Conservation (phyloP, 2,113 vertebrate species). For the Stegostoma tigrinum region DNA sequence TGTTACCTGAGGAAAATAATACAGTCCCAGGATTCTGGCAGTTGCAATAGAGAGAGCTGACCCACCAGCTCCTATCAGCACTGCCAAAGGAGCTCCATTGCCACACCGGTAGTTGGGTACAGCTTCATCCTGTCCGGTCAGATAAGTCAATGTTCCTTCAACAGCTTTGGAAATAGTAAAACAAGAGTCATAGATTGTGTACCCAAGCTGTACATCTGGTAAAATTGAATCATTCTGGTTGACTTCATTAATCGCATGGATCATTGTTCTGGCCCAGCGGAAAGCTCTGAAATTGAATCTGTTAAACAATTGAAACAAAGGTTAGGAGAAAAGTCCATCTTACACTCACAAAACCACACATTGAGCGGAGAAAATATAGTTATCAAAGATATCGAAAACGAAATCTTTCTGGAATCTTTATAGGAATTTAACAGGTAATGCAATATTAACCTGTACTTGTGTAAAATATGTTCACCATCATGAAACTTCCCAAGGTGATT, state of each 20-base stretch:
- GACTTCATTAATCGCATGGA: conserved; percentile 72
- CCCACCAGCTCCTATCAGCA: conserved; percentile 65
- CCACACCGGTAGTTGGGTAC: conserved; percentile 73
- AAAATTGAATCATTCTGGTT: conserved; percentile 58
- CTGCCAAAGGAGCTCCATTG: conserved; percentile 57
- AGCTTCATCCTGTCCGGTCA: conserved; percentile 73
- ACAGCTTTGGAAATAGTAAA: conserved; percentile 72
- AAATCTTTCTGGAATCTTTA: neutral
- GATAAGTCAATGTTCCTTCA: conserved; percentile 65
- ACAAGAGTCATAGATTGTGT: conserved; percentile 74
- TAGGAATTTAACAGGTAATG: neutral
- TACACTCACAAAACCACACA: neutral
- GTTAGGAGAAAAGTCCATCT: neutral
- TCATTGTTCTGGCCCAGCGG: conserved; percentile 74
- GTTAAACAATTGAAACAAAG: conserved; percentile 38
- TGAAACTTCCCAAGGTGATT: neutral
- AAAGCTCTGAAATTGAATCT: conserved; percentile 77
- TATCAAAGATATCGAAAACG: neutral
- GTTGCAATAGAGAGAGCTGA: conserved; percentile 71
- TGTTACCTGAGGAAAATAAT: conserved; percentile 69
- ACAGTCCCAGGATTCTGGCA: conserved; percentile 70
- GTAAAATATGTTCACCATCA: neutral
- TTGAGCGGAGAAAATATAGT: neutral
- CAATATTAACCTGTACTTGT: neutral
- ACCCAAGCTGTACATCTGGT: conserved; percentile 65